Evolutionary conservation across 2,888 invertebrate species (phyloP).

Genomic region (Ophioninae sp.): DNA sequence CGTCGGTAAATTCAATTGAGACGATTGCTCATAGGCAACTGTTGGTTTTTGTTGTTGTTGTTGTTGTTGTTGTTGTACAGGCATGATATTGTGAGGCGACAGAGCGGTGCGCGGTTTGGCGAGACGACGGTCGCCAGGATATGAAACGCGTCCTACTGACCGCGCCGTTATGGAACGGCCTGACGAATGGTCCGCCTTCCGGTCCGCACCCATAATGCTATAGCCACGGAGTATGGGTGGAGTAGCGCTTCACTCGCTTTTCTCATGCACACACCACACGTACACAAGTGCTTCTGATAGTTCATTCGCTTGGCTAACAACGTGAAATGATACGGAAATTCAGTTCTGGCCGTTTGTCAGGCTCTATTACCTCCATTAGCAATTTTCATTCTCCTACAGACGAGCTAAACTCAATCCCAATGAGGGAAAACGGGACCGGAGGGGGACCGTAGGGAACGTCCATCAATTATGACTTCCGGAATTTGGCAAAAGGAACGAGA

Average conservation of each 20-base stretch:
- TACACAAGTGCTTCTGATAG: slow-evolving; percentile 7
- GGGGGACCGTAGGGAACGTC: slow-evolving; percentile 5
- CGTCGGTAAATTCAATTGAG: slow-evolving; percentile 50
- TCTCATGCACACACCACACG: slow-evolving; percentile 1
- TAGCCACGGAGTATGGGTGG: slow-evolving; percentile 52
- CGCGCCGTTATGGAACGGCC: slow-evolving; percentile 48
- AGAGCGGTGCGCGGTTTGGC: slow-evolving; percentile 33
- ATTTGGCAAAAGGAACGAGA: not conserved
- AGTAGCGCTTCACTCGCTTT: slow-evolving; percentile 34
- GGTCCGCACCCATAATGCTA: slow-evolving; percentile 61
- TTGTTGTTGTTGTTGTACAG: not conserved
- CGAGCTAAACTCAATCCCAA: slow-evolving; percentile 24
- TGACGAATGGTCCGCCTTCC: slow-evolving; percentile 60
- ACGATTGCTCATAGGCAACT: not conserved
- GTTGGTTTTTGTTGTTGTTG: not conserved
- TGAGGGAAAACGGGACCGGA: slow-evolving; percentile 12
- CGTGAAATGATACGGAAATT: slow-evolving; percentile 69
- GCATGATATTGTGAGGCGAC: slow-evolving; percentile 16
- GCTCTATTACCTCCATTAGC: slow-evolving; percentile 63
- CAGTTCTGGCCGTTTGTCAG: slow-evolving; percentile 63
- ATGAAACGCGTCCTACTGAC: slow-evolving; percentile 61
- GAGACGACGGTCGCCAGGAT: slow-evolving; percentile 44
- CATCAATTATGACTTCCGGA: not conserved
- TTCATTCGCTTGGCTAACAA: slow-evolving; percentile 60
- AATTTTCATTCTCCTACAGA: slow-evolving; percentile 52